phyloP scores from a whole-genome alignment of 2,797 vertebrate genomes.

The Gobio occitaniae region DNA sequence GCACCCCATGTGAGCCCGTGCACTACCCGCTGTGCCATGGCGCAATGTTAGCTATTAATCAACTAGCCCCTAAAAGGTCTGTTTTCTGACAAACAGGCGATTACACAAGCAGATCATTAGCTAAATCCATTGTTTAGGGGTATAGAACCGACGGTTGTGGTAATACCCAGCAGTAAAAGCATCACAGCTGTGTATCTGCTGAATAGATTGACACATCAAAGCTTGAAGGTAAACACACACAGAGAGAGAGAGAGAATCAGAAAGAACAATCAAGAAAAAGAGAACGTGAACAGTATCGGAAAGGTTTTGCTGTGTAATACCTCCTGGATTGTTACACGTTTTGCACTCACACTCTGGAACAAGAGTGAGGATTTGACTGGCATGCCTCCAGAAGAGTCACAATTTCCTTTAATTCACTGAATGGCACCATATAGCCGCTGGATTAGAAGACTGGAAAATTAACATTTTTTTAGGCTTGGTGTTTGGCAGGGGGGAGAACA shows the following conservation, averaged over 20 bases:
- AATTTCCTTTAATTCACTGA: conserved; percentile 57
- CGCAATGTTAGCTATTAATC: background rate
- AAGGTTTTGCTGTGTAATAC: conserved; percentile 21
- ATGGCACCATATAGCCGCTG: background rate
- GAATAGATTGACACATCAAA: conserved; percentile 13
- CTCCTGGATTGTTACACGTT: conserved; percentile 19
- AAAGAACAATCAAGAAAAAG: conserved; percentile 35
- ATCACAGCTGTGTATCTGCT: background rate
- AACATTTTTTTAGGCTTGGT: background rate
- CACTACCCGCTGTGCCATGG: background rate
- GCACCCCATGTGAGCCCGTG: background rate
- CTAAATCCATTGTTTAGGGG: background rate
- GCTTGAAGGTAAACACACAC: background rate
- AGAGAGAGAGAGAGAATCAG: background rate
- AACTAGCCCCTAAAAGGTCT: background rate
- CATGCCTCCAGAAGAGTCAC: conserved; percentile 59
- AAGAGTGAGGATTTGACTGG: conserved; percentile 31
- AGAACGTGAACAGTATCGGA: background rate
- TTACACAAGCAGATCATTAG: background rate
- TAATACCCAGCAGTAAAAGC: background rate
- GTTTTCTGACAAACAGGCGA: background rate
- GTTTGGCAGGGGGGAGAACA: conserved; percentile 3
- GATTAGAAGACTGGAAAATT: conserved; percentile 2
- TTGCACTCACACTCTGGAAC: conserved; percentile 31
- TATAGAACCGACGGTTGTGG: background rate